Percentiles rank a stretch among this genome's conserved stretches.
phyloP scores from a whole-genome alignment of 2,797 vertebrate species.

The Toxotes lorentzi region DNA sequence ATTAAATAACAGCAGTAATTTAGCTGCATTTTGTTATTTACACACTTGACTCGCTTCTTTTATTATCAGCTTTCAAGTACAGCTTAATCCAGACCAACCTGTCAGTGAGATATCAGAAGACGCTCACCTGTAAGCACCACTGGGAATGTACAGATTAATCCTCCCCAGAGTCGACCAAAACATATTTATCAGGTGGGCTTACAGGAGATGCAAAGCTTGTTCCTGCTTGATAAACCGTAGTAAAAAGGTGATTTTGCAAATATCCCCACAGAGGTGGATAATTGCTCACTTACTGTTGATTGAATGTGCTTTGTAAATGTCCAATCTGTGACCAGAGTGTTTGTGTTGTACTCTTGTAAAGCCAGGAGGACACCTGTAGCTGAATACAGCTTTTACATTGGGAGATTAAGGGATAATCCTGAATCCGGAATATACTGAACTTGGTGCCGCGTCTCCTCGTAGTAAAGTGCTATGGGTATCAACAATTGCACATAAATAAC shows the following conservation, averaged over 20 bases:
- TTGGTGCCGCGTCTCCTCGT: constrained; percentile 31
- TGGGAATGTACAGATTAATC: constrained; percentile 73
- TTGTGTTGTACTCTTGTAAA: constrained; percentile 47
- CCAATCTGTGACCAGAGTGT: constrained; percentile 58
- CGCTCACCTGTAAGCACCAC: constrained; percentile 65
- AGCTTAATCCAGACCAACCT: constrained; percentile 62
- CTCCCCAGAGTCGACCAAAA: constrained; percentile 64
- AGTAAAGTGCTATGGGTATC: constrained; percentile 39
- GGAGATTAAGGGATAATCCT: constrained; percentile 73
- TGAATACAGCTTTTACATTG: constrained; percentile 49
- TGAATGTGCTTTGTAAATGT: constrained; percentile 57
- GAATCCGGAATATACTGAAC: constrained; percentile 67
- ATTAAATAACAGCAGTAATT: constrained; percentile 31
- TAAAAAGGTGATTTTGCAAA: constrained; percentile 68
- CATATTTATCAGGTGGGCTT: constrained; percentile 74
- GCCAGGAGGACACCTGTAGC: constrained; percentile 55
- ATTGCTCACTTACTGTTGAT: constrained; percentile 70
- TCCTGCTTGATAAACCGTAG: constrained; percentile 70
- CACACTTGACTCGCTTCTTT: constrained; percentile 35
- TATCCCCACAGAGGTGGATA: constrained; percentile 67
- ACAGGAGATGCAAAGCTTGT: constrained; percentile 64
- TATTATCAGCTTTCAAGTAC: constrained; percentile 42
- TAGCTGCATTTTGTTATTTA: constrained; percentile 32
- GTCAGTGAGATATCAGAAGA: constrained; percentile 66
- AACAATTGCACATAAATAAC: constrained; percentile 30